A percentile compares a stretch with the other conserved stretches of the same genome.
These are phyloP conservation scores for Caenorhabditis elegans DNA, from an alignment of 1,140 invertebrate species.

Conservation along the genomic window DNA sequence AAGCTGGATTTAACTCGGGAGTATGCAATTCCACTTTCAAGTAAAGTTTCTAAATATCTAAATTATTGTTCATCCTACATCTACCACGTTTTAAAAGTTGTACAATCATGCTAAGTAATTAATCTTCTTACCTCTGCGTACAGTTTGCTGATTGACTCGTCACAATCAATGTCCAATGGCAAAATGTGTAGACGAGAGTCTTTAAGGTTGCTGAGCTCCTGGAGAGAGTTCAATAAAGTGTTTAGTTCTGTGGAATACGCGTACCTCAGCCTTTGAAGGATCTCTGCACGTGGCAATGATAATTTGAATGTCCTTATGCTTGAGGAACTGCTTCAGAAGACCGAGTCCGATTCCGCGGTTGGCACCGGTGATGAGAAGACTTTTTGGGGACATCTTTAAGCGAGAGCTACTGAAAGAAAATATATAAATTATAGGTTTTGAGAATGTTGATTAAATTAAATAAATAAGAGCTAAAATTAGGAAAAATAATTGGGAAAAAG, in stretches of 20 bases:
- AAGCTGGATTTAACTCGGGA: no score
- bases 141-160: slow-evolving; percentile 32
- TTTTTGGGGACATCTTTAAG: slow-evolving; percentile 21
- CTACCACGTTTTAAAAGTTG: no score
- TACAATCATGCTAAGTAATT: no score
- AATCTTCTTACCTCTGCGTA: slow-evolving; percentile 25
- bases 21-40: no score
- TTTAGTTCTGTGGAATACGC: neutral
- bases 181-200: slow-evolving; percentile 32
- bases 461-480: no score
- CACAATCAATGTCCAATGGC: slow-evolving; percentile 28
- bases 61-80: no score
- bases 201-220: neutral
- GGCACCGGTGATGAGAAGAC: slow-evolving; percentile 73
- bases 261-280: neutral
- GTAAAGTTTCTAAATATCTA: no score
- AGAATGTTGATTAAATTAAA: no score
- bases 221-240: no score
- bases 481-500: no score
- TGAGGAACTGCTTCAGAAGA: slow-evolving; percentile 67
- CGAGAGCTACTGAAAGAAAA: neutral
- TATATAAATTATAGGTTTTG: no score
- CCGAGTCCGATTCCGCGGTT: slow-evolving; percentile 86
- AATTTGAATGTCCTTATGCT: slow-evolving; percentile 20
- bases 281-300: slow-evolving; percentile 47